Evolutionary conservation across 1,140 invertebrate species (phyloP).

Genomic region (Drosophila carrolli): DNA sequence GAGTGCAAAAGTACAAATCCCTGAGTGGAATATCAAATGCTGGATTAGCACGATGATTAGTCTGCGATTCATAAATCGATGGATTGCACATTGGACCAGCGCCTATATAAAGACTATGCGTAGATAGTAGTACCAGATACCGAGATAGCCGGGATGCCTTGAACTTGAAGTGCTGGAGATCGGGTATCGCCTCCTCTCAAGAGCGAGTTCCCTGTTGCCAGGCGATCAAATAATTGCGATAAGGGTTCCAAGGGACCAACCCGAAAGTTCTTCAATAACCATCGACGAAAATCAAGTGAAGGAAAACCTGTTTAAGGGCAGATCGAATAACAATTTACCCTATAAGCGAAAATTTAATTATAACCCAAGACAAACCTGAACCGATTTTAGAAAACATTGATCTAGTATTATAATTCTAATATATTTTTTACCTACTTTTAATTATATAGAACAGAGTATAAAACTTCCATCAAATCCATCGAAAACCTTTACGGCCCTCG

Average conservation of each 20-base stretch:
- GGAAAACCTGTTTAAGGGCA: too few relatives aligned
- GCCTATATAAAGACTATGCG: constrained; percentile 6
- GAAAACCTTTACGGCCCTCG: background rate
- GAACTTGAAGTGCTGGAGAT: background rate
- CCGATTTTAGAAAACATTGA: too few relatives aligned
- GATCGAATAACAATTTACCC: constrained; percentile 15
- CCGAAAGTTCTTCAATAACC: constrained; percentile 25
- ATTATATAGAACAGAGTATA: too few relatives aligned
- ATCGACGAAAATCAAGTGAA: constrained; percentile 23
- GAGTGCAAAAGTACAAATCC: constrained; percentile 84
- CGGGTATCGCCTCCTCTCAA: constrained; percentile 2
- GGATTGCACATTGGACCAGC: constrained; percentile 27
- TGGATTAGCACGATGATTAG: constrained; percentile 62
- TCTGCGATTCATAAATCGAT: constrained; percentile 72
- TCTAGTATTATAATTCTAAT: too few relatives aligned
- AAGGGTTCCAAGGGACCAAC: constrained; percentile 48
- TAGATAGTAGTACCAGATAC: constrained; percentile 7
- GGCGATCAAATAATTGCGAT: constrained; percentile 78
- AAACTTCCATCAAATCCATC: too few relatives aligned
- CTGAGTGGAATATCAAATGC: constrained; percentile 77
- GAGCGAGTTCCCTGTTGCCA: constrained; percentile 10
- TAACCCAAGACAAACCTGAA: background rate
- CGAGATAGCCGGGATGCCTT: background rate
- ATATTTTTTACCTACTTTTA: too few relatives aligned
- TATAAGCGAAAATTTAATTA: background rate